Evolutionary conservation across 2,797 vertebrate genomes (phyloP), one percentile per base, ranked within the genome.

Genomic region (Gymnoscopelus braueri): DNA sequence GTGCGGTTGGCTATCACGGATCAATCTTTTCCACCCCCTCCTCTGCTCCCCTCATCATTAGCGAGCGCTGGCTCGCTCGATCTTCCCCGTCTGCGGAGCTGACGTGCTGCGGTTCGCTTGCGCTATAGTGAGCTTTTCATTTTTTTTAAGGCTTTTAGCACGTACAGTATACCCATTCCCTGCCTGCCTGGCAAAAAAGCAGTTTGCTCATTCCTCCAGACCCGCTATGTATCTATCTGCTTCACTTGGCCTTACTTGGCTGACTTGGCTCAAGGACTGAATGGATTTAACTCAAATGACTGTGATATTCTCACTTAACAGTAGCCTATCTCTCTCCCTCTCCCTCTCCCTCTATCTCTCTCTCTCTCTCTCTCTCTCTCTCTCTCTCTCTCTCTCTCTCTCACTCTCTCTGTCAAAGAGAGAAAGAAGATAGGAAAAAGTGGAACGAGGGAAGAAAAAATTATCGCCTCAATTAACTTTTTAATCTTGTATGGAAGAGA

Each of bases 391-490:
- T 62, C 53, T 56, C 56, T 74, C 72, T 71, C 26, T 29, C 26
- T 26, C 26, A 2, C 26, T 4, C 26, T 29, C 26, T 29, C 26
- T 29, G 26, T 29, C 15, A 71, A 65, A 56, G 73, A 65, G 71
- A 72, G 77, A 63, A 70, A 57, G 47, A 60, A 47, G 13, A 39
- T 7, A 52, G 44, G 54, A 56, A 56, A 56, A 56, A 12, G 23
- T 26, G 24, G 9, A 60, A 68, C 47, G 70, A 72, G 75, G 72
- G 59, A 81, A 71, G 67, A 72, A 0, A 51, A 75, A 48, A 72
- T 75, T 29, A 49, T 14, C 39, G 35, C 74, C 75, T 81, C 54
- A 13, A 86, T 89, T 82, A 87, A 90, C 84, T 87, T 90, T 91
- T 89, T 87, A 89, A 89, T 86, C 85, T 89, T 84, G 80, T 68